Conservation (phyloP, 1,140 invertebrate species). For the Drosophila asahinai region DNA sequence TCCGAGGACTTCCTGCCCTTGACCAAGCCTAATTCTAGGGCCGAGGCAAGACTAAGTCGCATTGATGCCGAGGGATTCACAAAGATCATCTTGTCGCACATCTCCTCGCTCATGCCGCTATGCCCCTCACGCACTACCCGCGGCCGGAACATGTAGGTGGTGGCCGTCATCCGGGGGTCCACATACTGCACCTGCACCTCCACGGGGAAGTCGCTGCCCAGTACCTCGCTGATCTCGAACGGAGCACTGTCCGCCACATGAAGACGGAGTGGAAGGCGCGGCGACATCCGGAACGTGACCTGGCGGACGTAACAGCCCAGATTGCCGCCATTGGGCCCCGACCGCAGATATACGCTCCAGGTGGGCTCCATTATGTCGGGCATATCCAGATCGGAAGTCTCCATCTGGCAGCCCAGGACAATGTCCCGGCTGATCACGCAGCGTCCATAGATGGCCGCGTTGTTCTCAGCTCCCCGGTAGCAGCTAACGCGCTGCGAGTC, state of each 20-base stretch:
- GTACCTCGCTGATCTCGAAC: constrained; percentile 68
- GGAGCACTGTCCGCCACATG: constrained; percentile 66
- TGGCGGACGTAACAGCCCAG: constrained; percentile 50
- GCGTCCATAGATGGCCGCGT: neutral
- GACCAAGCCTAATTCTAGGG: neutral
- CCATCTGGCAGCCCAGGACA: constrained; percentile 55
- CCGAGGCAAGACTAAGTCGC: constrained; percentile 26
- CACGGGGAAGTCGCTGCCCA: constrained; percentile 62
- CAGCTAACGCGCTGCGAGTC: constrained; percentile 62
- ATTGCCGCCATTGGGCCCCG: constrained; percentile 26
- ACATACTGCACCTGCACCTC: constrained; percentile 64
- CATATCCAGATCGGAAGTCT: constrained; percentile 48
- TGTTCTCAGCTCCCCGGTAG: constrained; percentile 12
- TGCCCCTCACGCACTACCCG: constrained; percentile 47
- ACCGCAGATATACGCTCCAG: constrained; percentile 63
- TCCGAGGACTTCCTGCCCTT: neutral
- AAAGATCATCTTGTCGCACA: constrained; percentile 65
- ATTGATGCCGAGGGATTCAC: constrained; percentile 55
- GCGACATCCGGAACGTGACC: constrained; percentile 68
- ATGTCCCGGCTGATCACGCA: constrained; percentile 54
- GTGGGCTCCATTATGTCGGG: constrained; percentile 60
- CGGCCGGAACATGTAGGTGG: constrained; percentile 60
- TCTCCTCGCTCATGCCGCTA: constrained; percentile 49
- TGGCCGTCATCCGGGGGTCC: constrained; percentile 54
- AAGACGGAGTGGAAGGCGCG: constrained; percentile 57